Evolutionary conservation across 2,113 vertebrate species (phyloP).

Genomic region (Rousettus leschenaultii): DNA sequence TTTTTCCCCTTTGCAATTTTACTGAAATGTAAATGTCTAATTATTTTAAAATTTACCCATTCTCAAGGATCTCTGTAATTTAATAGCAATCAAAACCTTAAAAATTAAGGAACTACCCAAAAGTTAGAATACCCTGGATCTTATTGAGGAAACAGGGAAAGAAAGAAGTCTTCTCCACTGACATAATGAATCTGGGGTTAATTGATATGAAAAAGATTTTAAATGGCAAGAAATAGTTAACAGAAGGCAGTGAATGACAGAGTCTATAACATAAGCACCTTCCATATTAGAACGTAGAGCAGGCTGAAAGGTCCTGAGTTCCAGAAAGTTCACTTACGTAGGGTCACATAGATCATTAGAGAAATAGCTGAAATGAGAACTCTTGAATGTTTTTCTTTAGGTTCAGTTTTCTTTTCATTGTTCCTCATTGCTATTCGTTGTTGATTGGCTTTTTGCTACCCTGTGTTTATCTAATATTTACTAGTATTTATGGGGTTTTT

Average conservation of each 20-base stretch:
- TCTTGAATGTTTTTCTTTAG: not conserved
- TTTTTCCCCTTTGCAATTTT: not conserved
- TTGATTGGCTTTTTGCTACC: not conserved
- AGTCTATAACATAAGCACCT: not conserved
- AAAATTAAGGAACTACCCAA: not conserved
- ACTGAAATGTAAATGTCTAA: not conserved
- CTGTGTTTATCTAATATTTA: not conserved
- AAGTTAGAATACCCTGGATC: not conserved
- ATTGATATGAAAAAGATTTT: not conserved
- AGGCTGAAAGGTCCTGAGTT: not conserved
- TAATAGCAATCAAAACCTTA: not conserved
- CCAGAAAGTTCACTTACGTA: not conserved
- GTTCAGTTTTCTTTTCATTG: not conserved
- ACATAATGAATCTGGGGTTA: not conserved
- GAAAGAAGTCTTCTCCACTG: not conserved
- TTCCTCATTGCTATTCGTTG: not conserved
- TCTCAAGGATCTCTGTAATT: not conserved
- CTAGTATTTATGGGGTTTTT: not conserved
- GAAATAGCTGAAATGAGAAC: not conserved
- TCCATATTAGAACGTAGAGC: not conserved
- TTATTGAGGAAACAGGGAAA: not conserved
- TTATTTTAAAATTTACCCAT: not conserved
- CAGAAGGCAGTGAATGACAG: not conserved
- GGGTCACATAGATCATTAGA: not conserved
- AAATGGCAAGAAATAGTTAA: not conserved